Conservation (phyloP, 2,888 invertebrate genomes). For the Cerastis leucographa region DNA sequence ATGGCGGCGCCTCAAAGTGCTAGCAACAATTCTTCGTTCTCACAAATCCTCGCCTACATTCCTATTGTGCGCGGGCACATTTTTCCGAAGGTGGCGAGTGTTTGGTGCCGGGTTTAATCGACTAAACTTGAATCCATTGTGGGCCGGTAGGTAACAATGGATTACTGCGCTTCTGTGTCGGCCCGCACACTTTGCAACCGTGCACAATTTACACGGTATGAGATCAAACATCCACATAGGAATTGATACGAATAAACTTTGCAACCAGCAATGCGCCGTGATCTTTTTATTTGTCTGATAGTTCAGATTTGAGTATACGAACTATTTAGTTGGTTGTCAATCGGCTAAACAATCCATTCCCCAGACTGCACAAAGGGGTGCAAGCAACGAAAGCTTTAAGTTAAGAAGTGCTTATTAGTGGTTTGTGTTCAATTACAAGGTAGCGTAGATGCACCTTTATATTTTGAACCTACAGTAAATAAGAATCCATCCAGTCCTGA, state of each 20-base stretch:
- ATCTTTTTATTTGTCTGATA: conserved; percentile 43
- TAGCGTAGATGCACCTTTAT: conserved; percentile 17
- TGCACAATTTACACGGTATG: conserved; percentile 71
- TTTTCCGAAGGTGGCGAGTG: conserved; percentile 79
- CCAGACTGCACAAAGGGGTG: neutral
- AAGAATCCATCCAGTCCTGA: neutral
- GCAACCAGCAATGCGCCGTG: conserved; percentile 9
- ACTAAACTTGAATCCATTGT: conserved; percentile 81
- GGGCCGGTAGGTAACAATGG: conserved; percentile 76
- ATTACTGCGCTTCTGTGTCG: conserved; percentile 73
- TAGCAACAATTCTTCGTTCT: conserved; percentile 73
- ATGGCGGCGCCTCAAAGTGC: conserved; percentile 68
- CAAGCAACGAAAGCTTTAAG: conserved; percentile 38
- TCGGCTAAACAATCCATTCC: neutral
- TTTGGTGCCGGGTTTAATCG: conserved; percentile 81
- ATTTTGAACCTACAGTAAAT: conserved; percentile 18
- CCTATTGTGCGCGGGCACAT: conserved; percentile 74
- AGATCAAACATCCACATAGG: conserved; percentile 70
- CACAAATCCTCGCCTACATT: conserved; percentile 74
- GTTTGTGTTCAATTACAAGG: conserved; percentile 48
- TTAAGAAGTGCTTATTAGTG: conserved; percentile 39
- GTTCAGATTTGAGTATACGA: neutral
- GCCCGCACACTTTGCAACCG: conserved; percentile 67
- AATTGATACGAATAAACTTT: conserved; percentile 61
- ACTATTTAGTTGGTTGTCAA: neutral